Evolutionary conservation across 1,140 invertebrate genomes (phyloP).

Genomic region (Venustaconcha ellipsiformis): DNA sequence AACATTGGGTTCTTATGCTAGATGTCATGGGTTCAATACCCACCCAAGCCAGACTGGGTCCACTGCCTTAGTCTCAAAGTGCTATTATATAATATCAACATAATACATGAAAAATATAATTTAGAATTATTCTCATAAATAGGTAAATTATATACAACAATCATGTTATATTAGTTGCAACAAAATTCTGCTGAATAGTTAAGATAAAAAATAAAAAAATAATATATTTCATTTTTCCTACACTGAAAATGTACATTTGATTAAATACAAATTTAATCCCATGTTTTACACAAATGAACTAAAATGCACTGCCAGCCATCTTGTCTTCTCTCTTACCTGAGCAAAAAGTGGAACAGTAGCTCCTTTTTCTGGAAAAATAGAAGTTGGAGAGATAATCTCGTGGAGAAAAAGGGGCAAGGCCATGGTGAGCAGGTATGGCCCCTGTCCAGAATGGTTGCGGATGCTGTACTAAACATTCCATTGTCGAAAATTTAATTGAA

Average conservation of each 20-base stretch:
- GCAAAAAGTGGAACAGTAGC: constrained; percentile 20
- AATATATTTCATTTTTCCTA: neutral
- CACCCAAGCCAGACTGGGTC: no score
- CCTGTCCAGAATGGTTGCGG: constrained; percentile 29
- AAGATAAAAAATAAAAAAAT: neutral
- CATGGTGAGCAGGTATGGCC: constrained; percentile 14
- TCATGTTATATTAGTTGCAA: neutral
- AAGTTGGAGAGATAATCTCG: constrained; percentile 29
- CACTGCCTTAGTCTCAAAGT: no score
- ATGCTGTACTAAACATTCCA: constrained; percentile 32
- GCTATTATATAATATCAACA: no score
- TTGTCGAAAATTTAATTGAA: constrained; percentile 19
- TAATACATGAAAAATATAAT: no score
- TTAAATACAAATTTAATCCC: neutral
- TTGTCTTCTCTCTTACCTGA: constrained; percentile 12
- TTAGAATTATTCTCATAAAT: no score
- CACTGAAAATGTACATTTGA: neutral
- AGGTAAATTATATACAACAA: no score
- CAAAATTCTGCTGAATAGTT: neutral
- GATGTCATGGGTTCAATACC: no score
- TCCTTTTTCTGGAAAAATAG: constrained; percentile 22
- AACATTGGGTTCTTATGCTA: no score
- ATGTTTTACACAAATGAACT: neutral
- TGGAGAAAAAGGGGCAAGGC: constrained; percentile 24
- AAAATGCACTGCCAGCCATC: neutral